A percentile compares a stretch with the other conserved stretches of the same genome.
phyloP scores from a whole-genome alignment of 2,888 invertebrate species.

The Anoncus sp. region DNA sequence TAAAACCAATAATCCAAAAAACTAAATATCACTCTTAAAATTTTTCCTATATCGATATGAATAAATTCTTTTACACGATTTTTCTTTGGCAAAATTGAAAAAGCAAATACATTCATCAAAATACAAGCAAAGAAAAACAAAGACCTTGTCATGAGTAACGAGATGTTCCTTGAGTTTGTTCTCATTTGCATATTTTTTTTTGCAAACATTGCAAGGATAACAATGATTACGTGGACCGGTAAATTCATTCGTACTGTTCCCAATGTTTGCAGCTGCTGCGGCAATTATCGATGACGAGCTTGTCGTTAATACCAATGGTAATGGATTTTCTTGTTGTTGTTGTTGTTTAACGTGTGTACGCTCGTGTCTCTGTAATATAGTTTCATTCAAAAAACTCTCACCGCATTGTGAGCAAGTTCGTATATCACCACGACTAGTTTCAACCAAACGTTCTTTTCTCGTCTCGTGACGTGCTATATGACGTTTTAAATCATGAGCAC shows the following conservation, averaged over 20 bases:
- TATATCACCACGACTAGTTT: slow-evolving; percentile 54
- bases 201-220: slow-evolving; percentile 78
- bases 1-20: too few species aligned
- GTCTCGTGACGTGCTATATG: slow-evolving; percentile 80
- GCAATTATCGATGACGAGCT: slow-evolving; percentile 17
- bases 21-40: too few species aligned
- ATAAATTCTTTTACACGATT: too few species aligned
- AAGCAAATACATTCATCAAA: background rate
- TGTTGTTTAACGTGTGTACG: slow-evolving; percentile 61
- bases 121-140: background rate
- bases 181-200: slow-evolving; percentile 78
- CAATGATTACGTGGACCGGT: slow-evolving; percentile 18
- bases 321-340: slow-evolving; percentile 11
- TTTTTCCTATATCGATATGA: too few species aligned
- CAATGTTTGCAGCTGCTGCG: background rate
- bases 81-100: too few species aligned
- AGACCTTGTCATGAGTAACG: slow-evolving; percentile 74
- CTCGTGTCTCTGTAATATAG: slow-evolving; percentile 70
- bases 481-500: slow-evolving; percentile 80
- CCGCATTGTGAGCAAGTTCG: slow-evolving; percentile 72
- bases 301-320: slow-evolving; percentile 1
- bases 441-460: slow-evolving; percentile 75
- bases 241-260: background rate
- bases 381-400: slow-evolving; percentile 72
- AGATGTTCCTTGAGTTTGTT: slow-evolving; percentile 78